A percentile compares a stretch with the other conserved stretches of the same genome.
phyloP scores from a whole-genome alignment of 2,888 invertebrate species.

The Celastrina argiolus region DNA sequence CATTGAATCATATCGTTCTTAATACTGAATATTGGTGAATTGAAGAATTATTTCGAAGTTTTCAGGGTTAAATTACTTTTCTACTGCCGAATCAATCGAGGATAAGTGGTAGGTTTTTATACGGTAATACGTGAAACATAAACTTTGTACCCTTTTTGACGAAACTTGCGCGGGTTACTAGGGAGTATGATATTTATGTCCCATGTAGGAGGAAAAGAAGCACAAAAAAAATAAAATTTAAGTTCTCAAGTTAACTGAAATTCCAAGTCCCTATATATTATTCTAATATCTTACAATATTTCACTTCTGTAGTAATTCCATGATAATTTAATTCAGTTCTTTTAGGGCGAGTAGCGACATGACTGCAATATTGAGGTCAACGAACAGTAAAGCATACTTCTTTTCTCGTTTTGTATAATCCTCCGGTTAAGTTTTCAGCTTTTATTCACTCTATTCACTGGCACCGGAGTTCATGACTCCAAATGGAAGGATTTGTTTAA shows the following conservation, averaged over 20 bases:
- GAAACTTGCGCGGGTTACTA: too few species aligned
- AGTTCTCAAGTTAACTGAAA: too few species aligned
- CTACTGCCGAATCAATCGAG: too few species aligned
- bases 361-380: conserved; percentile 14
- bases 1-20: not conserved
- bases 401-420: conserved; percentile 19
- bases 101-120: too few species aligned
- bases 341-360: not conserved
- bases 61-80: not conserved
- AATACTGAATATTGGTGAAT: not conserved
- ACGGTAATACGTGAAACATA: too few species aligned
- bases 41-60: not conserved
- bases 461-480: conserved; percentile 7
- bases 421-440: conserved; percentile 20
- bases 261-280: too few species aligned
- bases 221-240: too few species aligned
- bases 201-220: too few species aligned
- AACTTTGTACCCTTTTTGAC: too few species aligned
- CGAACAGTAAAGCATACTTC: conserved; percentile 16
- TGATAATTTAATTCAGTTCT: not conserved
- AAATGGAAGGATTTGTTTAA: conserved; percentile 3
- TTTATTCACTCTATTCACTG: conserved; percentile 20
- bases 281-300: not conserved
- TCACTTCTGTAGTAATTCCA: not conserved
- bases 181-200: too few species aligned